phyloP scores from a whole-genome alignment of 2,113 vertebrate species.

The Zapus hudsonius region DNA sequence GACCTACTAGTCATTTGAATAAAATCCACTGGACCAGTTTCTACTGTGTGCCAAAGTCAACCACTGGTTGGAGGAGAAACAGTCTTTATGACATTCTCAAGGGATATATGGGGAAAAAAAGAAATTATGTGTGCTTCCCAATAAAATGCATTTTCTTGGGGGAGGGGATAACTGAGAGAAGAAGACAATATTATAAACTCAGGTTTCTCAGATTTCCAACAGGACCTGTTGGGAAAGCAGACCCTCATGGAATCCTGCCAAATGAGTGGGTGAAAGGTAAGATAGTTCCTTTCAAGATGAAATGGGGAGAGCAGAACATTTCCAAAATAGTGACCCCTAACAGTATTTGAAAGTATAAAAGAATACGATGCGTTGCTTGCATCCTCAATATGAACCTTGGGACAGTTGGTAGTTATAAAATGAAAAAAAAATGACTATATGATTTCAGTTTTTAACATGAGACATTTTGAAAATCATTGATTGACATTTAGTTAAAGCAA shows the following conservation, averaged over 20 bases:
- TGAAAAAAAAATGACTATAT: not conserved
- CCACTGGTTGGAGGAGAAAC: not conserved
- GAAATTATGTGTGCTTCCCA: not conserved
- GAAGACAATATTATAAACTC: not conserved
- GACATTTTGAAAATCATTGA: not conserved
- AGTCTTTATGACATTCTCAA: not conserved
- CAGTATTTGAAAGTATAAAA: not conserved
- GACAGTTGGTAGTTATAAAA: slow-evolving; percentile 6
- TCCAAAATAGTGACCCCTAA: not conserved
- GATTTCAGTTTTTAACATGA: not conserved
- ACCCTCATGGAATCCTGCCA: not conserved
- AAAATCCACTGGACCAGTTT: not conserved
- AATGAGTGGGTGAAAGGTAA: not conserved
- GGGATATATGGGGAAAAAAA: not conserved
- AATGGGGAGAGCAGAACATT: not conserved
- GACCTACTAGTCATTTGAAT: not conserved
- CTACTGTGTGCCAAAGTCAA: not conserved
- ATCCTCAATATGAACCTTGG: not conserved
- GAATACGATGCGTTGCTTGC: not conserved
- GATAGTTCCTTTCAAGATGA: not conserved
- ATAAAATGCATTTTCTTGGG: not conserved
- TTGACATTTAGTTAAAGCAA: not conserved
- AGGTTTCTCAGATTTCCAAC: not conserved
- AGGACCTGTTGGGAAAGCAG: not conserved
- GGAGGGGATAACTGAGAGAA: not conserved